A percentile compares a stretch with the other conserved stretches of the same genome.
phyloP scores from a whole-genome alignment of 2,888 invertebrate genomes.

The Ophion ellenae region DNA sequence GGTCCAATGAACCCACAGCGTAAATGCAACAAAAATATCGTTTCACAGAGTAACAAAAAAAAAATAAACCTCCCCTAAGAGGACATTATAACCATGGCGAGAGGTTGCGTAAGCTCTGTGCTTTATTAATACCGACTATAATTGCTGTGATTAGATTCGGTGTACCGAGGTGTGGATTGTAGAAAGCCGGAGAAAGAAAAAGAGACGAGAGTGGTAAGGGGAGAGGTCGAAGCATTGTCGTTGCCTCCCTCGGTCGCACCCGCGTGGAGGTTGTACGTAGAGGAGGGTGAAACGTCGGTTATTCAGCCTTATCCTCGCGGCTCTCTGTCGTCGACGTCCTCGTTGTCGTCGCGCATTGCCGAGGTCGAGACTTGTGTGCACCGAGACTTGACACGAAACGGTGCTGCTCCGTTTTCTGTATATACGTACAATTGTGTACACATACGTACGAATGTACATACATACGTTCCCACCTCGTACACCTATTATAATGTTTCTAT shows the following conservation, averaged over 20 bases:
- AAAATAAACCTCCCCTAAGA: conserved; percentile 19
- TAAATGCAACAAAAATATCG: not conserved
- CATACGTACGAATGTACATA: not conserved
- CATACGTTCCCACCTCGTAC: conserved; percentile 5
- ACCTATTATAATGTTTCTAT: conserved; percentile 23
- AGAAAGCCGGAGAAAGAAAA: conserved; percentile 5
- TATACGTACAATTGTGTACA: not conserved
- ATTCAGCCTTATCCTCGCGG: conserved; percentile 31
- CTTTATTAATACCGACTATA: conserved; percentile 24
- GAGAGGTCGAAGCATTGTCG: conserved; percentile 24
- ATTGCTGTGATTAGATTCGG: conserved; percentile 54
- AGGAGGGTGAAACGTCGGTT: conserved; percentile 41
- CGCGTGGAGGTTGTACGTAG: not conserved
- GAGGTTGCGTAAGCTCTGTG: not conserved
- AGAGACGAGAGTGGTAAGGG: conserved; percentile 12
- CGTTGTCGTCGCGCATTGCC: conserved; percentile 45
- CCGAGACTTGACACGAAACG: conserved; percentile 52
- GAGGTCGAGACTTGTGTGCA: conserved; percentile 56
- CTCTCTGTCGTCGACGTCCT: conserved; percentile 41
- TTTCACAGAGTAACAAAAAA: not conserved
- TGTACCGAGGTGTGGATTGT: conserved; percentile 29
- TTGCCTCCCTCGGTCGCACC: conserved; percentile 5
- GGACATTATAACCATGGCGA: conserved; percentile 9
- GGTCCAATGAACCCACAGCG: not conserved
- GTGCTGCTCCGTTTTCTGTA: conserved; percentile 33